Evolutionary conservation across 2,113 vertebrate genomes (phyloP), one percentile per base, ranked within the genome.

Genomic region (Vireo altiloquus): DNA sequence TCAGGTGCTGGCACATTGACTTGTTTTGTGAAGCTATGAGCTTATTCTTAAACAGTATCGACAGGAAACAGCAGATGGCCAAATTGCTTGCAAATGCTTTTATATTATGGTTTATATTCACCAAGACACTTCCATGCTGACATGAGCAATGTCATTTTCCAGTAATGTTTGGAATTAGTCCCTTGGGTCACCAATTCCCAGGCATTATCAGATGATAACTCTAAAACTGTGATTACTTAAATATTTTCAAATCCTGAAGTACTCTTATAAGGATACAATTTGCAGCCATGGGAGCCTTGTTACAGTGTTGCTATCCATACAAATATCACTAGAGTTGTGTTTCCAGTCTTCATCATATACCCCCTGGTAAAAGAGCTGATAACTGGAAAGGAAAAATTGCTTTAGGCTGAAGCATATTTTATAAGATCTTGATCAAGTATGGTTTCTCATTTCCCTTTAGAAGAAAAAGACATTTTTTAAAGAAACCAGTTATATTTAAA

Each of bases 91-190:
- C 88, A 97, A 97, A 95, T 96, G 85, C 33, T 91, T 96, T 95
- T 95, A 72, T 95, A 97, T 96, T 92, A 91, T 64, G 82, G 90
- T 95, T 97, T 95, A 83, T 90, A 95, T 95, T 95, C 92, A 95
- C 86, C 64, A 83, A 96, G 91, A 95, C 85, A 80, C 78, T 95
- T 97, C 72, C 82, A 93, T 22, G 61, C 64, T 91, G 94, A 97
- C 94, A 95, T 86, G 71, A 96, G 89, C 95, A 97, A 97, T 97
- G 94, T 96, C 93, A 96, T 97, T 97, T 96, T 94, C 82, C 46
- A 92, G 93, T 93, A 96, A 97, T 95, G 91, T 95, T 97, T 97
- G 94, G 95, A 96, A 97, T 97, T 97, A 97, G 91, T 97, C 95
- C 87, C 94, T 95, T 90, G 91, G 76, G 95, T 97, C 92, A 93